Evolutionary conservation across 2,797 vertebrate species (phyloP), one percentile per base, ranked within the genome.

Genomic region (Sciurus carolinensis): DNA sequence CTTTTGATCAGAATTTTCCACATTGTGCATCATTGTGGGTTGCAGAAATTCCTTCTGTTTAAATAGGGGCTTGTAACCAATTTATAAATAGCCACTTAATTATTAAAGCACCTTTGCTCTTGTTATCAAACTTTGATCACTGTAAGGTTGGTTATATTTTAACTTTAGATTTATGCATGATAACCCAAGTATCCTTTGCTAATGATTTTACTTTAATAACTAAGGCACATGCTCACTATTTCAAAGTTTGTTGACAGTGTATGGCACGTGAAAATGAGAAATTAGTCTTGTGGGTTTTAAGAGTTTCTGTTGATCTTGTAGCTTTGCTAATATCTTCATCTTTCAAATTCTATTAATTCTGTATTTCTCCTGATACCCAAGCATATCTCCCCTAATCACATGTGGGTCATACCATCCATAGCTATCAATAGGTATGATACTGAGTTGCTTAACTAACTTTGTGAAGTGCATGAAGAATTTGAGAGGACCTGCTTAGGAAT

Each of bases 1-100:
- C 64, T 47, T 59, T 77, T 94, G 47, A 83, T 67, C 18, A n/a
- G n/a, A 67, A 67, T 90, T 81, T 73, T 50, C 44, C 47, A 66
- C 30, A 77, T 54, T 84, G 39, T 92, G 44, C 67, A 42, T 59
- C 54, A 69, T 36, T 20, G 47, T 72, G 42, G 39, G 57, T 59
- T 62, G 44, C 90, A 86, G 85, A 96, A 96, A 92, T 39, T 73
- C 82, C n/a, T 39, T 88, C 72, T 92, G 69, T 92, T 95, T 93
- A 79, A 90, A 87, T 67, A 95, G 54, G 18, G 11, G 12, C 75
- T 92, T 81, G 33, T 73, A 77, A 59, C 30, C 69, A 91, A 76
- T 88, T 92, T 90, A 82, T 82, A 89, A 96, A 91, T 50, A 44
- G 87, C 33, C 36, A 84, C 50, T 92, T 79, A 80, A 26, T 95